These are phyloP conservation scores for Drosophila parabipectinata DNA, from an alignment of 1,140 invertebrate species.

Conservation along the genomic window DNA sequence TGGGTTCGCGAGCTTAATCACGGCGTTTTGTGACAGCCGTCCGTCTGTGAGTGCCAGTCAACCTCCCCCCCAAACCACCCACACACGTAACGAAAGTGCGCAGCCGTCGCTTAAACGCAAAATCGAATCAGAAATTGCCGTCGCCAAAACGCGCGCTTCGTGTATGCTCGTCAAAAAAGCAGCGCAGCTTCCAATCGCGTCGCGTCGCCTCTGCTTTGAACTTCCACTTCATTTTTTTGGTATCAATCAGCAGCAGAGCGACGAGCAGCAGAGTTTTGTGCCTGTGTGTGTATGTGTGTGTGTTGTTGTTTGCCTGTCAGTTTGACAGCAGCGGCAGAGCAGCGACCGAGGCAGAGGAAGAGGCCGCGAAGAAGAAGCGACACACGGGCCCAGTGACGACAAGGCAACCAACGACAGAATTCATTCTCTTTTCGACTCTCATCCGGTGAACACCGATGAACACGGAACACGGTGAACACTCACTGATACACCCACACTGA, in stretches of 20 bases:
- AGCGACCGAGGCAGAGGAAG: conserved; percentile 42
- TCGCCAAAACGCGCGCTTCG: conserved; percentile 76
- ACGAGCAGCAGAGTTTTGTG: conserved; percentile 1
- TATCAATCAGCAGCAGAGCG: conserved; percentile 67
- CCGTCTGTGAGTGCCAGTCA: conserved; percentile 20
- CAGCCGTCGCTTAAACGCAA: conserved; percentile 75
- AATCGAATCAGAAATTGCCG: conserved; percentile 81
- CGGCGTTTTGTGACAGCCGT: conserved; percentile 60
- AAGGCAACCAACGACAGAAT: conserved; percentile 68
- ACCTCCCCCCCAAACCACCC: conserved; percentile 5
- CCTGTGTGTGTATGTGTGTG: background rate
- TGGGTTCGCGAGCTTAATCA: conserved; percentile 71
- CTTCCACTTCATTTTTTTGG: conserved; percentile 81
- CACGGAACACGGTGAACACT: conserved; percentile 10
- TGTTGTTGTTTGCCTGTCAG: conserved; percentile 38
- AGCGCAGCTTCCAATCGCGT: conserved; percentile 52
- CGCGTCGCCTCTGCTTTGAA: conserved; percentile 60
- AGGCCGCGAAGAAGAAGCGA: conserved; percentile 33
- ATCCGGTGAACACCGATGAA: conserved; percentile 50
- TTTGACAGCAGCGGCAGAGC: conserved; percentile 46
- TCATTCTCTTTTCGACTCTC: conserved; percentile 83
- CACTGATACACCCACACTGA: conserved; percentile 15
- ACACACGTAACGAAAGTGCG: conserved; percentile 45
- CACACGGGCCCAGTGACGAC: conserved; percentile 70
- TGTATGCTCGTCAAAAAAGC: conserved; percentile 71